phyloP scores from a whole-genome alignment of 2,113 vertebrate genomes.

The Plecturocebus donacophilus region DNA sequence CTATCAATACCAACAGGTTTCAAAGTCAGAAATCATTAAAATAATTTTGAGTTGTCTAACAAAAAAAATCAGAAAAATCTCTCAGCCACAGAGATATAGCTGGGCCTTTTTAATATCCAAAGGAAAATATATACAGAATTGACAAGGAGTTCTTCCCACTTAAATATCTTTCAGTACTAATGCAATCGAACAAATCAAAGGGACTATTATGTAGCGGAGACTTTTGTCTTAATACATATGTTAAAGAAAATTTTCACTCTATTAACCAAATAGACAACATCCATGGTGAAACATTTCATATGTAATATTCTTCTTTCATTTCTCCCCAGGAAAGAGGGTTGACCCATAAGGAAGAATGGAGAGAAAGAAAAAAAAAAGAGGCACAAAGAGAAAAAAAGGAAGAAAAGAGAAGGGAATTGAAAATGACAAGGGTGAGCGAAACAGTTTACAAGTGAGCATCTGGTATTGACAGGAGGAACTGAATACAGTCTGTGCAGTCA shows the following conservation, averaged over 20 bases:
- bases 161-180: conserved; percentile 64
- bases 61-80: conserved; percentile 6
- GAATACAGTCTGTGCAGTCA: not conserved
- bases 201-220: conserved; percentile 45
- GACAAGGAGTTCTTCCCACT: conserved; percentile 45
- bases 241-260: conserved; percentile 70
- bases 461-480: not conserved
- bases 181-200: conserved; percentile 62
- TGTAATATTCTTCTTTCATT: conserved; percentile 70
- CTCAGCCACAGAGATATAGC: conserved; percentile 9
- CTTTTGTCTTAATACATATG: conserved; percentile 76
- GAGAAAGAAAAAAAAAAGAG: too few relatives aligned
- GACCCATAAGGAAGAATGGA: not conserved
- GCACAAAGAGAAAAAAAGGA: not conserved
- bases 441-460: conserved; percentile 53
- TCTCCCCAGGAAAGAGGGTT: not conserved
- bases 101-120: conserved; percentile 55
- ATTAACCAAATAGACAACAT: conserved; percentile 52
- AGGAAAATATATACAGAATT: conserved; percentile 65
- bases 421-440: conserved; percentile 53
- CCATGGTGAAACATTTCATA: conserved; percentile 32
- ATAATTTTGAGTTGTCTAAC: conserved; percentile 10
- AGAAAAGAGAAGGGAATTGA: not conserved
- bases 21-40: not conserved
- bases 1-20: conserved; percentile 35